A percentile compares a stretch with the other conserved stretches of the same genome.
phyloP scores from a whole-genome alignment of 2,113 vertebrate species.

The Tretioscincus oriximinensis region DNA sequence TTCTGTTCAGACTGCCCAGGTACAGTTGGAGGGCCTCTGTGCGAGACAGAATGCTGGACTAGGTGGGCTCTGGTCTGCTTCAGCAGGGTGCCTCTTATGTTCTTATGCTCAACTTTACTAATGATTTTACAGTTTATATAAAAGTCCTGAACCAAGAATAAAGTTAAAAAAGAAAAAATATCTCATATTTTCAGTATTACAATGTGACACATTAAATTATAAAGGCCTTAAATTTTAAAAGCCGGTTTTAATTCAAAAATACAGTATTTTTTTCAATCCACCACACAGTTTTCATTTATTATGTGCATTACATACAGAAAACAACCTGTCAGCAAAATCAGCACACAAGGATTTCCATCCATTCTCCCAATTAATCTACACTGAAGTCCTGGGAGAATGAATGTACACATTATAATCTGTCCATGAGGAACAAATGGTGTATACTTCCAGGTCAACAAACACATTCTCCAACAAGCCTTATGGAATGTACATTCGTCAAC shows the following conservation, averaged over 20 bases:
- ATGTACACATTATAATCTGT: neutral
- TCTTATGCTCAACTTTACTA: too few species aligned
- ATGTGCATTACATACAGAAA: neutral
- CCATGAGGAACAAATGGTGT: too few species aligned
- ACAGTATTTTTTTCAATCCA: neutral
- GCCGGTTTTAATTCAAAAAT: rapidly evolving
- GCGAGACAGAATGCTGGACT: too few species aligned
- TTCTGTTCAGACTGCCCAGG: too few species aligned
- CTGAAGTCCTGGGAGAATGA: neutral
- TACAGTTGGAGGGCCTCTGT: too few species aligned
- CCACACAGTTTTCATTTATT: too few species aligned
- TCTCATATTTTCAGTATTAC: neutral
- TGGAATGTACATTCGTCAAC: neutral
- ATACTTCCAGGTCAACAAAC: neutral
- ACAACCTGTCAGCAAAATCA: neutral
- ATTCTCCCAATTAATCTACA: neutral
- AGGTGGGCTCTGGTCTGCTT: too few species aligned
- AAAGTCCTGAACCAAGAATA: constrained; percentile 2
- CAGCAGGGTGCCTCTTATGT: too few species aligned
- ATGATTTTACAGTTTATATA: neutral
- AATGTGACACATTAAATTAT: constrained; percentile 16
- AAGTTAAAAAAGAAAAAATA: neutral
- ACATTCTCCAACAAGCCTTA: neutral
- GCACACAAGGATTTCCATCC: neutral
- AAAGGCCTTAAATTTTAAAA: neutral